These are phyloP conservation scores for Pachyramphus minor DNA, from an alignment of 2,113 vertebrate species.

Conservation along the genomic window DNA sequence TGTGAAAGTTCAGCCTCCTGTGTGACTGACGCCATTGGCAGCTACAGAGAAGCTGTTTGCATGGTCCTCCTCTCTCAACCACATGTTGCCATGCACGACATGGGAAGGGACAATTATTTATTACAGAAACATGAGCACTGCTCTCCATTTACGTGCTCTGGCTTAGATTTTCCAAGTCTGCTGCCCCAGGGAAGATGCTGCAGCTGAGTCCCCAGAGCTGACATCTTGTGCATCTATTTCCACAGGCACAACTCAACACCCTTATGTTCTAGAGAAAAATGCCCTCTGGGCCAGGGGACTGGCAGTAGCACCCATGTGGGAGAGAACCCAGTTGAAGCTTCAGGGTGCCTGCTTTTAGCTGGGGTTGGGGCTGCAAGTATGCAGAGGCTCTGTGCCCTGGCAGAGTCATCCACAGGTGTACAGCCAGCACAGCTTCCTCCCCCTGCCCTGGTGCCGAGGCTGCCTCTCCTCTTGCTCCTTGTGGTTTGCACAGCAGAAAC, in stretches of 20 bases:
- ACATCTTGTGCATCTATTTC: fast-evolving
- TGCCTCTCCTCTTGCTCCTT: neutral
- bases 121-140: neutral
- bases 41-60: neutral
- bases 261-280: neutral
- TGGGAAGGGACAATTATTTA: neutral
- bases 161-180: neutral
- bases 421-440: neutral
- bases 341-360: neutral
- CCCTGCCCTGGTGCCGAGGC: neutral
- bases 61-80: neutral
- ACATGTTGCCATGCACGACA: fast-evolving
- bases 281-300: neutral
- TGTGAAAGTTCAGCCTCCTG: neutral
- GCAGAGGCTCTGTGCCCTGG: neutral
- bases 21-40: neutral
- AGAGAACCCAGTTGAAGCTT: neutral
- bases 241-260: fast-evolving
- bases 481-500: neutral
- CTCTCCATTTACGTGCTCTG: neutral
- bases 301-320: fast-evolving
- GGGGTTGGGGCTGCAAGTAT: neutral
- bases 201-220: neutral
- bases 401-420: neutral
- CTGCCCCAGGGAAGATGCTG: neutral